Conservation (phyloP, 1,140 invertebrate species). For the Pinna nobilis region DNA sequence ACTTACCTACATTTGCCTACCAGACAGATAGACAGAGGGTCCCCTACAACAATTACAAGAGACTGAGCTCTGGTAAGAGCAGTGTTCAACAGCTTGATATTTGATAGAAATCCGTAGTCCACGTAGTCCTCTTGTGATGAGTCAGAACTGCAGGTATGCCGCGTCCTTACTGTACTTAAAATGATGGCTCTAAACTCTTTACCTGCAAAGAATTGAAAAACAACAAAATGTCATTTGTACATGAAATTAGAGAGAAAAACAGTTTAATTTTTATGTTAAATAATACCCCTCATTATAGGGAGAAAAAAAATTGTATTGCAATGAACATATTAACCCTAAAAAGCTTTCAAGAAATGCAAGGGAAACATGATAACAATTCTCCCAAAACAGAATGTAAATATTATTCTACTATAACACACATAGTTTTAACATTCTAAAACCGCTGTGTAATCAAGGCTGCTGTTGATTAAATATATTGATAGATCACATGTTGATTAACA, state of each 20-base stretch:
- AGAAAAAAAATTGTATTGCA: no score
- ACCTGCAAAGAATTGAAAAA: slow-evolving; percentile 70
- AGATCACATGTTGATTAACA: no score
- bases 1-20: slow-evolving; percentile 85
- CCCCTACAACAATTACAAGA: slow-evolving; percentile 90
- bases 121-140: slow-evolving; percentile 77
- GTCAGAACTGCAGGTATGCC: slow-evolving; percentile 80
- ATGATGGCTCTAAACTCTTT: slow-evolving; percentile 92
- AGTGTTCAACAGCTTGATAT: slow-evolving; percentile 89
- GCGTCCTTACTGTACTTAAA: slow-evolving; percentile 88
- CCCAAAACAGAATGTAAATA: no score
- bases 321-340: no score
- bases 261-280: background rate
- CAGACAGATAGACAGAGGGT: slow-evolving; percentile 89
- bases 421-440: no score
- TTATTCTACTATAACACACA: no score
- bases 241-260: background rate
- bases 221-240: background rate
- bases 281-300: no score
- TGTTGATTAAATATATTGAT: no score
- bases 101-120: slow-evolving; percentile 91
- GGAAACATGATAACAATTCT: no score
- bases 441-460: no score
- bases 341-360: no score
- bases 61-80: slow-evolving; percentile 91